Evolutionary conservation across 2,797 vertebrate genomes (phyloP).

Genomic region (Octomys mimax): DNA sequence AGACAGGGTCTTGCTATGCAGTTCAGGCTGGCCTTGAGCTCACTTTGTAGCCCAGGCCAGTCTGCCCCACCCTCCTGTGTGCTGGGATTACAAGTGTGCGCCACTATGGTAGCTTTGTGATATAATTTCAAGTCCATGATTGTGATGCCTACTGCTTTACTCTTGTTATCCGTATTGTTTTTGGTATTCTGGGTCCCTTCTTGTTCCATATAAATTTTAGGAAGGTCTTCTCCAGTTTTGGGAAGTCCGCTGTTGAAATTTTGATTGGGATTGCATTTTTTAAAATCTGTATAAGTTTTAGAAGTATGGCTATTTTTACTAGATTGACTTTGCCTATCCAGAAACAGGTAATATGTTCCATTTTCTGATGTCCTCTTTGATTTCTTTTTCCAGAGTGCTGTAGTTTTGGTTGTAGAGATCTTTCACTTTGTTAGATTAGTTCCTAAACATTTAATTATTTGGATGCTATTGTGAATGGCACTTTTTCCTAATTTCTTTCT

Average conservation of each 20-base stretch:
- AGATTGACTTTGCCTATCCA: background rate
- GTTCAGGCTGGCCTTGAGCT: too few species aligned
- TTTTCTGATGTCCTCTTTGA: background rate
- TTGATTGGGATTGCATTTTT: background rate
- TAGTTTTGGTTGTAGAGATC: background rate
- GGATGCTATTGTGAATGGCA: background rate
- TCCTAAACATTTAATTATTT: background rate
- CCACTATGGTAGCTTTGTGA: background rate
- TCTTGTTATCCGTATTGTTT: background rate
- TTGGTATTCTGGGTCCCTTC: background rate
- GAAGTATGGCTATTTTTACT: background rate
- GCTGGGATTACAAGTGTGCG: too few species aligned
- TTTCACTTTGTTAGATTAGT: background rate
- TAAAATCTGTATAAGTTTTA: background rate
- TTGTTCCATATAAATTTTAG: background rate
- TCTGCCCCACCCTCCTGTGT: too few species aligned
- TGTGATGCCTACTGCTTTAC: background rate
- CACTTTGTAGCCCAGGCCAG: too few species aligned
- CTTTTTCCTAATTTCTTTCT: background rate
- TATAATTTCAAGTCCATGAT: background rate
- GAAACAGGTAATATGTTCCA: background rate
- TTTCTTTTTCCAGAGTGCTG: background rate
- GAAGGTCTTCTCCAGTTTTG: background rate
- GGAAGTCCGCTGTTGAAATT: background rate
- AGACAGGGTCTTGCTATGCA: too few species aligned